phyloP scores from a whole-genome alignment of 2,888 invertebrate genomes.

The Cryptus viduatorius region DNA sequence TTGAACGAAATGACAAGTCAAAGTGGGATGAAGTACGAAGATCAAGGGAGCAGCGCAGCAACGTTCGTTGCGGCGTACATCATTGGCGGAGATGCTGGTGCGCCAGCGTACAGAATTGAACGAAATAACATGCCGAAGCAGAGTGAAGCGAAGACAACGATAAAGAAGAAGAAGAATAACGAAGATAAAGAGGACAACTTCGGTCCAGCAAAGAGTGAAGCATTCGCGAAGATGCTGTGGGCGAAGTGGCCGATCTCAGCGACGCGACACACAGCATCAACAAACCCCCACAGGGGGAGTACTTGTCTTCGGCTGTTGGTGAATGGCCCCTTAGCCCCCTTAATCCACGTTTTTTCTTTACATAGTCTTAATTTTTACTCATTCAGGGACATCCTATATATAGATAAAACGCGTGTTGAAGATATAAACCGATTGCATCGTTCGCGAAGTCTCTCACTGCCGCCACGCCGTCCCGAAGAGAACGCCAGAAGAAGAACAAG shows the following conservation, averaged over 20 bases:
- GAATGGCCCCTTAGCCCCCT: conserved; percentile 75
- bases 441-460: conserved; percentile 51
- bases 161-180: not conserved
- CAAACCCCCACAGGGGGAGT: conserved; percentile 16
- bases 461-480: conserved; percentile 66
- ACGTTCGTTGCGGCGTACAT: not conserved
- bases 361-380: conserved; percentile 77
- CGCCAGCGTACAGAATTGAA: not conserved
- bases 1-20: conserved; percentile 18
- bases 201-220: not conserved
- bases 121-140: conserved; percentile 32
- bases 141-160: not conserved
- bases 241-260: conserved; percentile 9
- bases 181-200: not conserved
- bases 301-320: conserved; percentile 71
- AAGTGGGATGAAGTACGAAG: conserved; percentile 23
- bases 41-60: not conserved
- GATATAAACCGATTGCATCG: conserved; percentile 61
- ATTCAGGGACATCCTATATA: conserved; percentile 79
- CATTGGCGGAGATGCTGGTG: conserved; percentile 4
- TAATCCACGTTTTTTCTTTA: conserved; percentile 80
- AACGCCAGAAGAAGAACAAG: conserved; percentile 16
- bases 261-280: conserved; percentile 29
- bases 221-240: conserved; percentile 12
- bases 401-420: conserved; percentile 70